phyloP scores from a whole-genome alignment of 1,140 invertebrate genomes.

The Chironomus striatipennis region DNA sequence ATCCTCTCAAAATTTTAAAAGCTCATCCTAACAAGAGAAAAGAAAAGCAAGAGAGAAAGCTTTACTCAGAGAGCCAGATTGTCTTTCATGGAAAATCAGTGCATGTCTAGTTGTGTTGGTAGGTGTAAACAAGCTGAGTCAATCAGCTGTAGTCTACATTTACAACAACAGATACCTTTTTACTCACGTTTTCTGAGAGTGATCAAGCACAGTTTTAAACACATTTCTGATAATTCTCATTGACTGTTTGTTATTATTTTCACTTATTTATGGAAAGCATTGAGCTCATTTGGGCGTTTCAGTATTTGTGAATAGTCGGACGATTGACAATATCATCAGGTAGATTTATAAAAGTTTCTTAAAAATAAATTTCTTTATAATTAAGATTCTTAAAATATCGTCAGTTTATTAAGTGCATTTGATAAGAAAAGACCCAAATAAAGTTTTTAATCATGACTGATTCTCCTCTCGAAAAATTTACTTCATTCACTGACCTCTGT shows the following conservation, averaged over 20 bases:
- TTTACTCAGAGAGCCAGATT: not conserved
- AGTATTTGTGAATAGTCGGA: not conserved
- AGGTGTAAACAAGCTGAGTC: not conserved
- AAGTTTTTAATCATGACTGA: not conserved
- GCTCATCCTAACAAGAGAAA: not conserved
- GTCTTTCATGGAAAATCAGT: not conserved
- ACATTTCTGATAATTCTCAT: not conserved
- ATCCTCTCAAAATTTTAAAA: not conserved
- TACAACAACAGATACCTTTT: not conserved
- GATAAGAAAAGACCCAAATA: not conserved
- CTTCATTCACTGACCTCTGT: not conserved
- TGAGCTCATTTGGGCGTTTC: not conserved
- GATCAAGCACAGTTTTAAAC: not conserved
- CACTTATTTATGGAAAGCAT: not conserved
- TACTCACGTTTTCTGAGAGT: not conserved
- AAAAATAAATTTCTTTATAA: not conserved
- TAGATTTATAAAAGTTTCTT: not conserved
- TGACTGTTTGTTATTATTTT: no score
- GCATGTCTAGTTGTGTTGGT: not conserved
- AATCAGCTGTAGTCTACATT: not conserved
- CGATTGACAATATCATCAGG: not conserved
- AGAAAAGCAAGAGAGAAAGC: not conserved
- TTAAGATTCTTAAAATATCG: not conserved
- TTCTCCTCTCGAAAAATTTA: not conserved
- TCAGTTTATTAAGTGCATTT: not conserved